These are phyloP conservation scores for Aurelia coerulea DNA, from an alignment of 30 jellyfish, hydroid and myxozoan species.

Conservation along the genomic window DNA sequence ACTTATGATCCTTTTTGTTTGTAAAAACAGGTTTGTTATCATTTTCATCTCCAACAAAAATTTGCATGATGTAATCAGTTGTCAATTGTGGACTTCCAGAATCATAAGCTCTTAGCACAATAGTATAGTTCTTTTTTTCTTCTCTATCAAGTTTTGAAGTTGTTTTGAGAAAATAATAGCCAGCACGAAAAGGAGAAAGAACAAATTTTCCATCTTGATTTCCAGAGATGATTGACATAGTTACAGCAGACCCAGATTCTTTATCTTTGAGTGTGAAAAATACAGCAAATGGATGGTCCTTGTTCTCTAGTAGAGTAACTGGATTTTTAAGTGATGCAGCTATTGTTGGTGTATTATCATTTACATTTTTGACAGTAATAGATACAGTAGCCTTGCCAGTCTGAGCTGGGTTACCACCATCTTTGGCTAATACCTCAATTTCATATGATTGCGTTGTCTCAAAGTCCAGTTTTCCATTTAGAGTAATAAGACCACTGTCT, in stretches of 20 bases:
- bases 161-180: slow-evolving; percentile 11
- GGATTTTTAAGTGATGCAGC: background rate
- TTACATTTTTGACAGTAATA: slow-evolving; percentile 72
- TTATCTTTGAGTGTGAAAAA: slow-evolving; percentile 44
- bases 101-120: slow-evolving; percentile 67
- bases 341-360: slow-evolving; percentile 73
- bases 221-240: slow-evolving; percentile 37
- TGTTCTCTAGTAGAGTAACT: slow-evolving; percentile 45
- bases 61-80: slow-evolving; percentile 13
- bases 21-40: slow-evolving; percentile 72
- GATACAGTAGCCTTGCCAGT: slow-evolving; percentile 69
- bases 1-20: background rate
- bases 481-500: slow-evolving; percentile 50
- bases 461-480: slow-evolving; percentile 54
- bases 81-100: slow-evolving; percentile 66
- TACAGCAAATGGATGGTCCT: background rate
- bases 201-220: slow-evolving; percentile 15
- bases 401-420: slow-evolving; percentile 80
- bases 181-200: background rate
- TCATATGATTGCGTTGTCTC: slow-evolving; percentile 43
- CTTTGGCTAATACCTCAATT: slow-evolving; percentile 71
- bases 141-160: slow-evolving; percentile 70
- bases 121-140: slow-evolving; percentile 17
- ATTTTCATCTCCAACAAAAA: slow-evolving; percentile 68
- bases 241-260: slow-evolving; percentile 51